phyloP scores from a whole-genome alignment of 2,888 invertebrate species.

The Buathra laborator region DNA sequence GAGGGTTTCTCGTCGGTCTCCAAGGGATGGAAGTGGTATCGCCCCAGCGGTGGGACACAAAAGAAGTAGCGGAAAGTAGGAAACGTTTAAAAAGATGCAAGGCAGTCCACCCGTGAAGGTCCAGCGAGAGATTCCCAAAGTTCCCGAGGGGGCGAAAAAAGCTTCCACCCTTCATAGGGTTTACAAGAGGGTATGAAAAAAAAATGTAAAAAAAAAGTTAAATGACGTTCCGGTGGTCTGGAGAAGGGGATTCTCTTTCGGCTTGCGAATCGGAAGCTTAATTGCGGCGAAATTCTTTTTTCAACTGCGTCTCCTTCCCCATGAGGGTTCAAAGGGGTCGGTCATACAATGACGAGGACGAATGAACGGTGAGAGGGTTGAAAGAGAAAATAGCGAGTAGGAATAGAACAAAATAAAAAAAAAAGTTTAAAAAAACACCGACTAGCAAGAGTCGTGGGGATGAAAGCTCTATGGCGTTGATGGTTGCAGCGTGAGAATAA shows the following conservation, averaged over 20 bases:
- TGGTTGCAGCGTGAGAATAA: constrained; percentile 52
- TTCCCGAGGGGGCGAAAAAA: constrained; percentile 1
- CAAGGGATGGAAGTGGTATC: neutral
- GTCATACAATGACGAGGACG: constrained; percentile 13
- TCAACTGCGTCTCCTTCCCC: neutral
- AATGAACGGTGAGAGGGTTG: neutral
- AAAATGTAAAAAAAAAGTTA: neutral
- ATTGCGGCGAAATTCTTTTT: constrained; percentile 17
- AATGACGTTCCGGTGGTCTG: constrained; percentile 1
- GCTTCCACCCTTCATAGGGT: constrained; percentile 2
- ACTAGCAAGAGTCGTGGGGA: neutral
- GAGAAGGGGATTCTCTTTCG: neutral
- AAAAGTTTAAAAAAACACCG: constrained; percentile 1
- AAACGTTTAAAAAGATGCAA: constrained; percentile 34
- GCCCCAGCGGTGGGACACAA: neutral
- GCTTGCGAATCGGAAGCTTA: constrained; percentile 23
- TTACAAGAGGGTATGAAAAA: neutral
- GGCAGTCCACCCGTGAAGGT: constrained; percentile 5
- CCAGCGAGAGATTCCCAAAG: neutral
- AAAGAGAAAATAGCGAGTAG: constrained; percentile 23
- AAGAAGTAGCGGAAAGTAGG: neutral
- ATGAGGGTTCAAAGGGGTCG: constrained; percentile 29
- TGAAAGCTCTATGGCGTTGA: constrained; percentile 40
- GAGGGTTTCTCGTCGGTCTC: neutral
- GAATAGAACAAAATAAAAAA: constrained; percentile 10